These are phyloP conservation scores for Trachurus trachurus DNA, from an alignment of 2,797 vertebrate genomes.

Conservation along the genomic window DNA sequence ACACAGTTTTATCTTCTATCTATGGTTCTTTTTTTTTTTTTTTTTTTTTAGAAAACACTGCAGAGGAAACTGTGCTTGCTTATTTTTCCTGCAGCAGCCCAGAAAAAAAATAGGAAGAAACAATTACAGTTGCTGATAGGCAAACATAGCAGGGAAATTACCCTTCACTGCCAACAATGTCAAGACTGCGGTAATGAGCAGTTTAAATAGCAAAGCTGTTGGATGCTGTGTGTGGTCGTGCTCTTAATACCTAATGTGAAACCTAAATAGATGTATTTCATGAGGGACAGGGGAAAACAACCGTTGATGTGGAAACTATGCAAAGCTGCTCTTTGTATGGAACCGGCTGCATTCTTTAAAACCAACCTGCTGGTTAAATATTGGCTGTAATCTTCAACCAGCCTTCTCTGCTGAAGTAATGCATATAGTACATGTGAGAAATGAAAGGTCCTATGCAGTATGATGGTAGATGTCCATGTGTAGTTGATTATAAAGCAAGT, in stretches of 20 bases:
- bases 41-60: not conserved
- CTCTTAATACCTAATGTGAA: not conserved
- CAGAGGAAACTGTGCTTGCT: not conserved
- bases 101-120: conserved; percentile 1
- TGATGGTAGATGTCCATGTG: too few relatives aligned
- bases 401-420: too few relatives aligned
- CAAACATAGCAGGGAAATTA: not conserved
- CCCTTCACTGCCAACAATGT: not conserved
- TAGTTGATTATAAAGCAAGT: too few relatives aligned
- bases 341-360: too few relatives aligned
- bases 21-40: not conserved
- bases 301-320: too few relatives aligned
- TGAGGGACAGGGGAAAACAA: too few relatives aligned
- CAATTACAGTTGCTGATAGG: not conserved
- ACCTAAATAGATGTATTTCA: not conserved
- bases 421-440: too few relatives aligned
- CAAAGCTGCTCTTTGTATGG: too few relatives aligned
- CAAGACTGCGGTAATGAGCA: conserved; percentile 9
- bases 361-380: too few relatives aligned
- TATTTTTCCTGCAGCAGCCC: not conserved
- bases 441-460: not conserved
- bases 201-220: not conserved
- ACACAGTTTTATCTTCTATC: not conserved
- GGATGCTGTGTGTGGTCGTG: not conserved
- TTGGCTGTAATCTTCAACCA: too few relatives aligned